Evolutionary conservation across 1,140 invertebrate genomes (phyloP).

Genomic region (Penaeus vannamei): DNA sequence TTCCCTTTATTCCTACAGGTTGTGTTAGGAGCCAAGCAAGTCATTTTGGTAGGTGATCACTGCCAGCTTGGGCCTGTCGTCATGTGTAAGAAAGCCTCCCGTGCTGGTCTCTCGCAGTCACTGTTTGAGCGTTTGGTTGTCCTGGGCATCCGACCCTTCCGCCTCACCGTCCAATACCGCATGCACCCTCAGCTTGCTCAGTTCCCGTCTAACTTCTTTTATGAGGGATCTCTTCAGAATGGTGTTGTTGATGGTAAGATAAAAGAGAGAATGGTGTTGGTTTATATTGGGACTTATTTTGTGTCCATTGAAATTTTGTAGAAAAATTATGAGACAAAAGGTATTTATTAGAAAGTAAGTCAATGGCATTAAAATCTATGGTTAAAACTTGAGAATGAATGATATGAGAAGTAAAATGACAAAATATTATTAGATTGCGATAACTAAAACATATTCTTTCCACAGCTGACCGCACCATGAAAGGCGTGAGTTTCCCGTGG

Average conservation of each 20-base stretch:
- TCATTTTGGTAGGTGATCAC: conserved; percentile 89
- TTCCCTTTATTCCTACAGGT: conserved; percentile 36
- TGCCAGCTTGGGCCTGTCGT: conserved; percentile 98
- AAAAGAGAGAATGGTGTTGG: not conserved
- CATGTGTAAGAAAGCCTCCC: conserved; percentile 99
- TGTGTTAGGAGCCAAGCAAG: conserved; percentile 92
- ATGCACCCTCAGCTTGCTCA: conserved; percentile 98
- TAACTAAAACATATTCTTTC: not conserved
- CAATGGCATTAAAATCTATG: too few relatives aligned
- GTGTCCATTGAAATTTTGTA: too few relatives aligned
- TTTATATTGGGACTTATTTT: too few relatives aligned
- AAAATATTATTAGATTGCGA: not conserved
- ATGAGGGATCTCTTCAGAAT: conserved; percentile 98
- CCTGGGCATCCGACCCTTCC: conserved; percentile 93
- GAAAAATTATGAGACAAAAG: too few relatives aligned
- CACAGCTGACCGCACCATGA: conserved; percentile 87
- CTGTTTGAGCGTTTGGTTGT: conserved; percentile 98
- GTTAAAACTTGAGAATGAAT: not conserved
- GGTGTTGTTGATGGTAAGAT: conserved; percentile 89
- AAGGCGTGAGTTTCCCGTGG: conserved; percentile 98
- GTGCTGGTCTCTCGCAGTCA: conserved; percentile 96
- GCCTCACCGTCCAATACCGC: conserved; percentile 98
- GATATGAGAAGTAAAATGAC: not conserved
- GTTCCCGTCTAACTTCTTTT: conserved; percentile 99
- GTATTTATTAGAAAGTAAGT: too few relatives aligned